Evolutionary conservation across 23 tunicate genomes (phyloP).

Genomic region (Halocynthia aurantium): DNA sequence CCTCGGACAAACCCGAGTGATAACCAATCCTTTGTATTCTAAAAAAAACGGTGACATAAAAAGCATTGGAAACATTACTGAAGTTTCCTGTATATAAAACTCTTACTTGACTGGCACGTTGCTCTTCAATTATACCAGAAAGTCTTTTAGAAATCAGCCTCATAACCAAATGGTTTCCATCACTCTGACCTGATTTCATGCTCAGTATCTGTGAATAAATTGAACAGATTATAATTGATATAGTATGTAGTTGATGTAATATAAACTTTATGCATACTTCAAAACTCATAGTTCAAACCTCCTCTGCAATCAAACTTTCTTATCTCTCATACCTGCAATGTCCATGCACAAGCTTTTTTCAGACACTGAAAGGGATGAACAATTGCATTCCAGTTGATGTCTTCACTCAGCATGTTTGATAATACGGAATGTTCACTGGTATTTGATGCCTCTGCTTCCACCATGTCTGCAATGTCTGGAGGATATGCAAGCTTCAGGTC

Average conservation of each 20-base stretch:
- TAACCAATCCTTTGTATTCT: not conserved
- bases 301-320: not conserved
- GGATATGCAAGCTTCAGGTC: slow-evolving; percentile 53
- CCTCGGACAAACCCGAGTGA: not conserved
- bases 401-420: not conserved
- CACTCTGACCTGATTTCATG: too few species aligned
- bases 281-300: not conserved
- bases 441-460: not conserved
- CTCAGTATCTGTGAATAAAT: too few species aligned
- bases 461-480: not conserved
- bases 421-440: not conserved
- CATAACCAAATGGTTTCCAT: too few species aligned
- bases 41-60: too few species aligned
- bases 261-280: not conserved
- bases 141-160: too few species aligned
- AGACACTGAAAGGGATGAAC: not conserved
- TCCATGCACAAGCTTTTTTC: slow-evolving; percentile 1
- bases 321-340: not conserved
- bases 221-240: too few species aligned
- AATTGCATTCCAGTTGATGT: not conserved
- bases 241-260: too few species aligned
- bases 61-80: too few species aligned
- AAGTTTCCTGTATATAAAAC: too few species aligned
- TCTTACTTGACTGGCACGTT: too few species aligned
- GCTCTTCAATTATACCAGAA: too few species aligned